phyloP scores from a whole-genome alignment of 2,113 vertebrate genomes.

The Scytalopus superciliaris region DNA sequence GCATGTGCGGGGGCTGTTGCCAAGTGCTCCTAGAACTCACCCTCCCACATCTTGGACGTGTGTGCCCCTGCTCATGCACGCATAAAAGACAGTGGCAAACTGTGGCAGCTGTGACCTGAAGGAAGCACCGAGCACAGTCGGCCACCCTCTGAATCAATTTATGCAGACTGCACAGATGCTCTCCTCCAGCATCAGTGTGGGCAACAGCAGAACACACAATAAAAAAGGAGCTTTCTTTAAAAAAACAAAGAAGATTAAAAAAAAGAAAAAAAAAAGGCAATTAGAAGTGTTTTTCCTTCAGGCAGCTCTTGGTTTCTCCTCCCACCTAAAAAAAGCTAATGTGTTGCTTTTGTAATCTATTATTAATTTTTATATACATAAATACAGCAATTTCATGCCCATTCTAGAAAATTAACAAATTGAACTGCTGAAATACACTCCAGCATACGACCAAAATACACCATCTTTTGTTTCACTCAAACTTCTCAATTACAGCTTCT shows the following conservation, averaged over 20 bases:
- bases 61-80: fast-evolving
- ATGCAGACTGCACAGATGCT: neutral
- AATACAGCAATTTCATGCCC: neutral
- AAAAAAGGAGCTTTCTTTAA: neutral
- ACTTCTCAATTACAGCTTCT: neutral
- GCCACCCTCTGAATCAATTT: neutral
- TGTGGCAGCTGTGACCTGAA: neutral
- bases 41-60: neutral
- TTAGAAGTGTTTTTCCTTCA: neutral
- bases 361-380: neutral
- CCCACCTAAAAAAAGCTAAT: neutral
- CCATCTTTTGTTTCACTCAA: neutral
- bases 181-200: neutral
- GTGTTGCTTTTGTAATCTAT: neutral
- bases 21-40: neutral
- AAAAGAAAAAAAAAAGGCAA: neutral
- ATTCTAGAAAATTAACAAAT: neutral
- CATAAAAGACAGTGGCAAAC: neutral
- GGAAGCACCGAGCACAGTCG: neutral
- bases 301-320: neutral
- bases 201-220: neutral
- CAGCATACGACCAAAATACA: neutral
- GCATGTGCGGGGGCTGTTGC: neutral
- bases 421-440: neutral
- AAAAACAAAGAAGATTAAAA: neutral